These are phyloP conservation scores for Sus cebifrons DNA, from an alignment of 2,797 vertebrate species.

Conservation along the genomic window DNA sequence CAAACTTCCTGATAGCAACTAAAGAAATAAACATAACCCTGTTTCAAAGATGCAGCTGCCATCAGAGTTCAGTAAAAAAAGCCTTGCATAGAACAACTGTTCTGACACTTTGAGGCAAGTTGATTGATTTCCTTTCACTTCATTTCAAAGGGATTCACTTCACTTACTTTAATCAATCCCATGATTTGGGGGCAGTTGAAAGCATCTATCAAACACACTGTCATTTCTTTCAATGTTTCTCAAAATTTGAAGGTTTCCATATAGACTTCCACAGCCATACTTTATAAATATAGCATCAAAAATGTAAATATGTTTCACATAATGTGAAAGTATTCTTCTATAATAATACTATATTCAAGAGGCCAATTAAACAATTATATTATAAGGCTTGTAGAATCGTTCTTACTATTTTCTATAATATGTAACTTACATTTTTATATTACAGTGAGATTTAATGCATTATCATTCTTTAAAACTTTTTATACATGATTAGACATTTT, in stretches of 20 bases:
- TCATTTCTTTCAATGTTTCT: conserved; percentile 29
- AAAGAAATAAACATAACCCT: neutral
- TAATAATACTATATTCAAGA: neutral
- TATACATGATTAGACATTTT: neutral
- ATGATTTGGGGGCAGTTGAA: neutral
- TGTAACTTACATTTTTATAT: neutral
- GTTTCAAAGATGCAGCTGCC: neutral
- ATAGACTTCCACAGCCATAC: neutral
- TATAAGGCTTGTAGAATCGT: neutral
- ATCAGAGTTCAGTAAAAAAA: neutral
- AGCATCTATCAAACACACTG: neutral
- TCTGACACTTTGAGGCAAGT: neutral
- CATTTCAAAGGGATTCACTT: conserved; percentile 8
- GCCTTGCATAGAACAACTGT: neutral
- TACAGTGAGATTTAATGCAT: neutral
- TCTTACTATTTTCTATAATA: neutral
- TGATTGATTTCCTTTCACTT: neutral
- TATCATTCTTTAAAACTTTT: neutral
- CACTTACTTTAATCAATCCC: neutral
- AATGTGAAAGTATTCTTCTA: neutral
- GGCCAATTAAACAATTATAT: neutral
- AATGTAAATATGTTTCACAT: neutral
- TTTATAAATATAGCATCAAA: conserved; percentile 20
- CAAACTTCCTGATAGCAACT: neutral
- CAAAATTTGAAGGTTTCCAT: neutral